These are phyloP conservation scores for Drosophila cognata DNA, from an alignment of 2,888 invertebrate species.

Conservation along the genomic window DNA sequence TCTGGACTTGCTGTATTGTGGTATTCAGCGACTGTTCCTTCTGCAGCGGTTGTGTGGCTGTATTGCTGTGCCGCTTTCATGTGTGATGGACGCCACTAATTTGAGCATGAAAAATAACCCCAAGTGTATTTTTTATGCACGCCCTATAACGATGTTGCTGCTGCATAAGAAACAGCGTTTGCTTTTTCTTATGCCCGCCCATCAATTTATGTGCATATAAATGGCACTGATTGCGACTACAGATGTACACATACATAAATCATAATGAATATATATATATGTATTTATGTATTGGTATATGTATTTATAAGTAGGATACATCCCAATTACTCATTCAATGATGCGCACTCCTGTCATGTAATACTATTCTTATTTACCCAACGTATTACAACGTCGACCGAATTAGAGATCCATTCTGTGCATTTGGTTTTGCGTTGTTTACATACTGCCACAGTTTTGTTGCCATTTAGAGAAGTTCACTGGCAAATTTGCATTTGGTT, in stretches of 20 bases:
- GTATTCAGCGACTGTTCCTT: slow-evolving; percentile 3
- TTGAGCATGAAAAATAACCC: slow-evolving; percentile 71
- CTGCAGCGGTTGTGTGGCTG: background rate
- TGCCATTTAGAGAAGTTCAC: slow-evolving; percentile 12
- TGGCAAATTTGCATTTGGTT: slow-evolving; percentile 44
- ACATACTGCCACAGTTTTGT: slow-evolving; percentile 28
- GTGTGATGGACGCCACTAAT: slow-evolving; percentile 51
- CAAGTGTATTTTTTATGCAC: slow-evolving; percentile 58
- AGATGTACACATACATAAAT: slow-evolving; percentile 6
- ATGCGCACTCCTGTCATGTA: slow-evolving; percentile 22
- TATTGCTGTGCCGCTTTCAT: background rate
- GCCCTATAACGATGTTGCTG: slow-evolving; percentile 24
- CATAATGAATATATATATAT: background rate
- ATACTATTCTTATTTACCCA: slow-evolving; percentile 64
- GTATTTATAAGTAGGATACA: background rate
- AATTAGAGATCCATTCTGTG: slow-evolving; percentile 60
- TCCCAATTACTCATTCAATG: slow-evolving; percentile 32
- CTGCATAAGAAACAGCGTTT: slow-evolving; percentile 23
- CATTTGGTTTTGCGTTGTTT: slow-evolving; percentile 25
- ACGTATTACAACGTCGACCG: slow-evolving; percentile 59
- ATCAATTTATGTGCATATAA: slow-evolving; percentile 69
- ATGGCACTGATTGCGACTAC: slow-evolving; percentile 29
- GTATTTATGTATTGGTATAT: background rate
- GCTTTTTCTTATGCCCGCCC: background rate
- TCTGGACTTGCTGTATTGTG: slow-evolving; percentile 18